Evolutionary conservation across 2,888 invertebrate species (phyloP), one percentile per base, ranked within the genome.

Genomic region (Xanthia icteritia): DNA sequence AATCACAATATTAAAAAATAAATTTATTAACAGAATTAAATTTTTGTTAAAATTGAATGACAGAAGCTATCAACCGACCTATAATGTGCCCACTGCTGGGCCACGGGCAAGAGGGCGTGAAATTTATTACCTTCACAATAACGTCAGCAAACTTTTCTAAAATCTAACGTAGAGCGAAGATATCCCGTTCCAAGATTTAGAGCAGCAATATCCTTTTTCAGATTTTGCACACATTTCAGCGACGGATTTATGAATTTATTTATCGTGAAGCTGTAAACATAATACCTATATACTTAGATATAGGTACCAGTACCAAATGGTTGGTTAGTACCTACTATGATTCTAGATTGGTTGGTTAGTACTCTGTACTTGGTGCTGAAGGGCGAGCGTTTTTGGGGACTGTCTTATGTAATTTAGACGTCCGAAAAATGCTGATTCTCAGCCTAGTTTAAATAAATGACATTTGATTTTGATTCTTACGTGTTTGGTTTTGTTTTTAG

Each of bases 121-220:
- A 66, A 36, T 45, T 27, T 65, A 69, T 56, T 69, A 70, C 61
- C 15, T 56, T 48, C 31, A 56, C 31, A 67, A 70, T 64, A 79
- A 73, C 48, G 39, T 68, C 66, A 79, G 80, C 65, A 51, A 39
- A 76, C 51, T 58, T 15, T 60, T 73, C 39, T 45, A 73, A 73
- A 71, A 63, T 76, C 66, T 67, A 67, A 82, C 82, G 58, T 73
- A 71, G 85, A 61, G 64, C 64, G 63, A 73, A 84, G 79, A 85
- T 76, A 76, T 73, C 70, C 73, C 70, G 51, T 75, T 69, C 48
- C 20, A 73, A 85, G 86, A 85, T 82, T 83, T 73, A 83, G 82
- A 64, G 54, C 60, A 64, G 86, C 70, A 71, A 86, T 83, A 83
- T 83, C 86, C 82, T 83, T 85, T 85, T 73, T 83, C 82, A 76